Conservation (phyloP, 2,888 invertebrate genomes). For the Podotricha telesiphe region DNA sequence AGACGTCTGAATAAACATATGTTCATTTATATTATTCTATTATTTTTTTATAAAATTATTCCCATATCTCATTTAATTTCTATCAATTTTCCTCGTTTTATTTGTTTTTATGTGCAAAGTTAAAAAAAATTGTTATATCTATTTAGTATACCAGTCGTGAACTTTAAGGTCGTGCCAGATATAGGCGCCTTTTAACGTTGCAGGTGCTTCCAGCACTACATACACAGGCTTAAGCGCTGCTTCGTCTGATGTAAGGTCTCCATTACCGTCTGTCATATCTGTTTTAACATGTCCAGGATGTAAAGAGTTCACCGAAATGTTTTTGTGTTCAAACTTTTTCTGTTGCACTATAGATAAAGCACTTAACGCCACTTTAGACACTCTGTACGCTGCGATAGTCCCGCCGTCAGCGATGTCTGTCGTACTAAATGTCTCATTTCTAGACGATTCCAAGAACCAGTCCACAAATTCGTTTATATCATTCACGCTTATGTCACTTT, state of each 20-base stretch:
- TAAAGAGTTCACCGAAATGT: slow-evolving; percentile 85
- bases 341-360: slow-evolving; percentile 88
- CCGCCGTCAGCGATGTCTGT: slow-evolving; percentile 73
- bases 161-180: slow-evolving; percentile 85
- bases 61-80: background rate
- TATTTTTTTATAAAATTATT: too few species aligned
- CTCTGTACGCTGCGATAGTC: slow-evolving; percentile 83
- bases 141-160: slow-evolving; percentile 81
- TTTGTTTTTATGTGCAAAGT: background rate
- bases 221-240: slow-evolving; percentile 82
- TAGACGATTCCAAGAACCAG: slow-evolving; percentile 82
- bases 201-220: slow-evolving; percentile 78
- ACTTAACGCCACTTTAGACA: slow-evolving; percentile 88
- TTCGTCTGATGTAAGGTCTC: slow-evolving; percentile 78
- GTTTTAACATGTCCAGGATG: slow-evolving; percentile 91
- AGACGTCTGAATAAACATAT: too few species aligned
- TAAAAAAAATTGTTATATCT: slow-evolving; percentile 13
- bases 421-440: slow-evolving; percentile 57
- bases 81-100: background rate
- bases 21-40: too few species aligned
- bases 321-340: slow-evolving; percentile 78
- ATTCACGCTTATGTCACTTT: slow-evolving; percentile 54
- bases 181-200: slow-evolving; percentile 84
- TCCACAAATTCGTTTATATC: slow-evolving; percentile 82
- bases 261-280: slow-evolving; percentile 88